Percentiles rank a stretch among this genome's conserved stretches.
Conservation (phyloP, 2,113 vertebrate species). For the Madoqua kirkii region DNA sequence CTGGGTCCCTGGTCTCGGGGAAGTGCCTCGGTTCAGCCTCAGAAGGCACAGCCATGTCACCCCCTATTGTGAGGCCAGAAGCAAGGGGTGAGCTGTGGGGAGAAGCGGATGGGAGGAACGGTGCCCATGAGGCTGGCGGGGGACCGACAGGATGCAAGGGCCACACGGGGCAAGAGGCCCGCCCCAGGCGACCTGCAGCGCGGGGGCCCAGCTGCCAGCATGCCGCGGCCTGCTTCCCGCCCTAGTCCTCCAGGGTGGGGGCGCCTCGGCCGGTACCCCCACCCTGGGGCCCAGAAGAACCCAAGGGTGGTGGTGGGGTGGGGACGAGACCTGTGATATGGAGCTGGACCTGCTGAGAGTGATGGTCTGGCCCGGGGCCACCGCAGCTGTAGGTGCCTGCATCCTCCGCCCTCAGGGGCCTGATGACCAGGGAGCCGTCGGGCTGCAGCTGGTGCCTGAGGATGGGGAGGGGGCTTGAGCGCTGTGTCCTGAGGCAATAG, state of each 20-base stretch:
- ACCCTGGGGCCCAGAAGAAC: background rate
- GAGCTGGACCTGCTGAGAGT: slow-evolving; percentile 86
- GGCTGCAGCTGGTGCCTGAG: slow-evolving; percentile 87
- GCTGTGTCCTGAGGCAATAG: background rate
- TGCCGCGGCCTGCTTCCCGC: background rate
- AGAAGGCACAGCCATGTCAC: background rate
- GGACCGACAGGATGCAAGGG: background rate
- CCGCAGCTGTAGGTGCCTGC: slow-evolving; percentile 88
- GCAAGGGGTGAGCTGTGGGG: background rate
- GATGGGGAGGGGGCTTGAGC: background rate
- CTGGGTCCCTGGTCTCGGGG: slow-evolving; percentile 1
- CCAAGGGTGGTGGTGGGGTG: too few relatives aligned
- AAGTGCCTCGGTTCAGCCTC: slow-evolving; percentile 58
- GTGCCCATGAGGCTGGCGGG: background rate
- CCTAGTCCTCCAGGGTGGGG: background rate
- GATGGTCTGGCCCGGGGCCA: slow-evolving; percentile 76
- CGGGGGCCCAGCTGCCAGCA: background rate
- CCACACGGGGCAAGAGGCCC: background rate
- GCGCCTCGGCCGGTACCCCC: background rate
- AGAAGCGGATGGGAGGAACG: background rate
- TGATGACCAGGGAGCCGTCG: slow-evolving; percentile 88
- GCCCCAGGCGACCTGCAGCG: background rate
- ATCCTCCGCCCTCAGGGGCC: slow-evolving; percentile 80
- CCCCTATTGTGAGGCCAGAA: slow-evolving; percentile 59
- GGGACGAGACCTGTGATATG: slow-evolving; percentile 84